Evolutionary conservation across 2,113 vertebrate species (phyloP), one percentile per base, ranked within the genome.

Genomic region (Hepsetus odoe): DNA sequence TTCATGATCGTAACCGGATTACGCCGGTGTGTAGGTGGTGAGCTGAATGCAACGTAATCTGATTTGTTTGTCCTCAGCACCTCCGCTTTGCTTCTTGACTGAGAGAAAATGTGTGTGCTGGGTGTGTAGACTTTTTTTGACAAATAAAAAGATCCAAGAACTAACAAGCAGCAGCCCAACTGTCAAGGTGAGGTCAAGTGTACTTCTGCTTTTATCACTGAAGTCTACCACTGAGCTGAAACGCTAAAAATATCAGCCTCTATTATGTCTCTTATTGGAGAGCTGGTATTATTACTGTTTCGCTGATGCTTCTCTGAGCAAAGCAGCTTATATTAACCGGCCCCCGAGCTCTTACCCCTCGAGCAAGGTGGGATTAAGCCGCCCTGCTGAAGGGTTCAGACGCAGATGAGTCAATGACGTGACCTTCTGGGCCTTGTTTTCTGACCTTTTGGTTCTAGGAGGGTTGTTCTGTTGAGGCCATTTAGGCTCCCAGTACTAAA

Each of bases 1-100:
- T 77, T 59, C 75, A 77, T 18, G 65, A 58, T 58, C 1, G 28
- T 81, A 81, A 81, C 56, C 38, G 74, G 67, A 76, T 81, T 76
- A 81, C 12, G 32, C 20, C 40, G 53, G 38, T 38, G 40, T 28
- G 28, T 40, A 53, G 77, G 33, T n/a, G 20, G 55, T 70, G 64
- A 33, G 42, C 16, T 24, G 49, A 70, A 64, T 14, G 67, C 32
- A 5, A 49, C 46, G 46, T 81, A 81, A 81, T 72, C 80, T 72
- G 58, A 81, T 81, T 81, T 35, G 62, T 42, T 65, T 33, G 75
- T 77, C 51, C 75, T 77, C 11, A 18, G 51, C 22, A 65, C 20
- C 64, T 42, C 18, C 4, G n/a, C 59, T 75, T 68, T 53, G 55
- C 58, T 76, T 76, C 53, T 35, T 72, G 69, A 56, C 20, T 62